These are phyloP conservation scores for Polymixis lichenea DNA, from an alignment of 2,888 invertebrate genomes.

Conservation along the genomic window DNA sequence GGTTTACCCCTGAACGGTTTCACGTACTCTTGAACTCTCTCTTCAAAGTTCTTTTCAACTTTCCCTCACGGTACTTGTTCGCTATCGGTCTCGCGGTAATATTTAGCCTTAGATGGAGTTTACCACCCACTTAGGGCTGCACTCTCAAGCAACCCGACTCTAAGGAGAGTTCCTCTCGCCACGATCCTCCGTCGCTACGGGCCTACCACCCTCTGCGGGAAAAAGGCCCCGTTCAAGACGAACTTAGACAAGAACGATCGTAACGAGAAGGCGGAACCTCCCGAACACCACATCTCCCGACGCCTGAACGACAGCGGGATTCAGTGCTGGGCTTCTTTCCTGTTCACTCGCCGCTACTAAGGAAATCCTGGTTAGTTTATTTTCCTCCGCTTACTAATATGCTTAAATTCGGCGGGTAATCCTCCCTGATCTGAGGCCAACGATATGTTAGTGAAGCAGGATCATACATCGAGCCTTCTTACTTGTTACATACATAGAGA, in stretches of 20 bases:
- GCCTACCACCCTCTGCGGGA: conserved; percentile 86
- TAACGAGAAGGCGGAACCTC: conserved; percentile 79
- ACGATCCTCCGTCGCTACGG: conserved; percentile 82
- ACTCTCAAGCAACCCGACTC: conserved; percentile 91
- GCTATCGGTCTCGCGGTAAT: conserved; percentile 92
- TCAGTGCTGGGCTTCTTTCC: conserved; percentile 91
- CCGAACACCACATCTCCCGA: conserved; percentile 90
- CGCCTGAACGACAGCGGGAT: conserved; percentile 82
- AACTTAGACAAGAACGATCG: conserved; percentile 82
- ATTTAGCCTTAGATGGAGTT: conserved; percentile 91
- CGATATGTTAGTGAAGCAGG: conserved; percentile 56
- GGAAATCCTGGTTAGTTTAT: conserved; percentile 89
- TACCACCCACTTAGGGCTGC: conserved; percentile 92
- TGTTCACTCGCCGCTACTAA: conserved; percentile 83
- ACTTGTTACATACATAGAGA: conserved; percentile 13
- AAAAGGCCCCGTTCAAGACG: conserved; percentile 86
- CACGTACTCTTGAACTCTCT: conserved; percentile 89
- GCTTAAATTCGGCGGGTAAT: conserved; percentile 91
- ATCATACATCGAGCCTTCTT: conserved; percentile 55
- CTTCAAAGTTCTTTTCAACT: conserved; percentile 93
- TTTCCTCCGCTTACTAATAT: conserved; percentile 93
- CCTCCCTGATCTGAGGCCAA: conserved; percentile 80
- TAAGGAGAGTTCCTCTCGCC: conserved; percentile 74
- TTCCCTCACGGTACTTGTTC: conserved; percentile 93
- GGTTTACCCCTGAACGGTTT: conserved; percentile 89